Percentiles rank a stretch among this genome's conserved stretches.
Evolutionary conservation across 2,888 invertebrate species (phyloP).

Genomic region (Embidobia sp.): DNA sequence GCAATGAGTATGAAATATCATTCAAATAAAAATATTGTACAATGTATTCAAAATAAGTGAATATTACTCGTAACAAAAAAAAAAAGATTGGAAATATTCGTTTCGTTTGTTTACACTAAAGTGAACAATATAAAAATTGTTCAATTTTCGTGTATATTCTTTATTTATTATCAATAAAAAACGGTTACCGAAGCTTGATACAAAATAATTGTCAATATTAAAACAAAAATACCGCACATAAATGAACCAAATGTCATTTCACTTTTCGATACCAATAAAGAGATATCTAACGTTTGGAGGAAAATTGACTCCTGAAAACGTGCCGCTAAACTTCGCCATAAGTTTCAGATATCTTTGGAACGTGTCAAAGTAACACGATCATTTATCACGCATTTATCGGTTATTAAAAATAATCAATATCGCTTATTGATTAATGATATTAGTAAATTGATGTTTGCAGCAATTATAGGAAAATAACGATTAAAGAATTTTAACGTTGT

Average conservation of each 20-base stretch:
- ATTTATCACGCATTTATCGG: not conserved
- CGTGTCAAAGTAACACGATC: not conserved
- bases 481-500: slow-evolving; percentile 4
- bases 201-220: not conserved
- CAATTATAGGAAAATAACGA: not conserved
- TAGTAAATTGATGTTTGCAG: not conserved
- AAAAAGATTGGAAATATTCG: too few species aligned
- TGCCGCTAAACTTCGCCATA: slow-evolving; percentile 13
- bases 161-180: too few species aligned
- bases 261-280: slow-evolving; percentile 7
- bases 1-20: too few species aligned
- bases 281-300: slow-evolving; percentile 5
- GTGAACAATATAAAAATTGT: too few species aligned
- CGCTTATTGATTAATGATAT: not conserved
- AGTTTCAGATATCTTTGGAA: slow-evolving; percentile 10
- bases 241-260: slow-evolving; percentile 2
- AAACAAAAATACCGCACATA: slow-evolving; percentile 2
- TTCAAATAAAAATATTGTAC: too few species aligned
- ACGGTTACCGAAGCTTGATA: too few species aligned
- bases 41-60: too few species aligned
- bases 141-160: too few species aligned
- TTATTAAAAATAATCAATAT: slow-evolving; percentile 20
- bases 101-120: too few species aligned
- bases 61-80: too few species aligned
- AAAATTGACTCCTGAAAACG: slow-evolving; percentile 24